Evolutionary conservation across 2,797 vertebrate genomes (phyloP), one percentile per base, ranked within the genome.

Genomic region (Ataeniobius toweri): DNA sequence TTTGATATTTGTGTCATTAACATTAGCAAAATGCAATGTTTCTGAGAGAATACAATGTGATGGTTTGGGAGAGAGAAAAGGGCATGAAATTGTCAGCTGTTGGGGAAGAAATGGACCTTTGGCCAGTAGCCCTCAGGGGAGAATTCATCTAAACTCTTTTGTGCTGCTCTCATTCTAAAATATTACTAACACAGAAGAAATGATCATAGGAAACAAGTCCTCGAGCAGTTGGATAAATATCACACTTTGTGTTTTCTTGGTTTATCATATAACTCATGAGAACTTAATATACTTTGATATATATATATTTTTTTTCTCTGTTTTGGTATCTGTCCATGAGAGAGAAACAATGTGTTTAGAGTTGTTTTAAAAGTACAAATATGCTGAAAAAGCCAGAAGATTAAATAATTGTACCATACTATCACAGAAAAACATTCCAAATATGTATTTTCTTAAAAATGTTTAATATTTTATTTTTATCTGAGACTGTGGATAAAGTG

Each of bases 1-100:
- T 2, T 18, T 63, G 13, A 36, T 44, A 44, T n/a, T 44, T 20
- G 2, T 46, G 2, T n/a, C n/a, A 1, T 28, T 48, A 46, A 24
- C 3, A 7, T 28, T n/a, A 36, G 36, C 18, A 10, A 5, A 10
- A 26, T 46, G 12, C 41, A 67, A 69, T 80, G 63, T 50, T 67
- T 28, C 13, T 28, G 8, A 71, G n/a, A 67, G 14, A 70, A 69
- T 69, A 65, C 22, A 53, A 9, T 18, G 61, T 24, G 26, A 51
- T 31, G 14, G 16, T 44, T 18, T 44, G 24, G 51, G 8, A 31
- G 26, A 1, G 31, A 46, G 77, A 84, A 82, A 78, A 63, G 46
- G 81, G 77, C 83, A 86, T 86, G 73, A 91, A 86, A 85, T 78
- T 46, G 65, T 84, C 86, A 86, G 90, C 81, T 90, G 85, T 82